phyloP scores from a whole-genome alignment of 1,140 invertebrate genomes.

The Caenorhabditis brenneri region DNA sequence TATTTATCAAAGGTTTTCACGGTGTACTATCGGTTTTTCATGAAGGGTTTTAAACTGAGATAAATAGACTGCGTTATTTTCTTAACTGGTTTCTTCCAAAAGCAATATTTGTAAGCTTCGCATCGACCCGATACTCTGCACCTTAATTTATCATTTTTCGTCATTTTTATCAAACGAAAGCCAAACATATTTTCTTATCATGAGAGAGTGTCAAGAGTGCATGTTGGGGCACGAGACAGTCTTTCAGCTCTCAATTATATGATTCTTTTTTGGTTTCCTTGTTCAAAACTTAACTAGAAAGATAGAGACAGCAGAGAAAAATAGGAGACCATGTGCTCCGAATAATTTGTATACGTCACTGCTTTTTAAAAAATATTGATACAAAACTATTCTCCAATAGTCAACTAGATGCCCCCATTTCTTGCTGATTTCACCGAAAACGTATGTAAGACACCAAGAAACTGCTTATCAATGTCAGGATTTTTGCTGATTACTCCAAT shows the following conservation, averaged over 20 bases:
- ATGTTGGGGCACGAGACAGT: neutral
- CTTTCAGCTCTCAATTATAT: neutral
- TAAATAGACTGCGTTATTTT: neutral
- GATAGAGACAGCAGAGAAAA: neutral
- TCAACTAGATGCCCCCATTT: conserved; percentile 36
- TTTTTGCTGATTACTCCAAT: conserved; percentile 29
- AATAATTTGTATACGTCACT: neutral
- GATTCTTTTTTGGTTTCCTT: conserved; percentile 7
- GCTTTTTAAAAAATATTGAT: neutral
- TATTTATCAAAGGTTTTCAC: neutral
- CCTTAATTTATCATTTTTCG: neutral
- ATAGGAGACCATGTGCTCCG: neutral
- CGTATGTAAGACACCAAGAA: neutral
- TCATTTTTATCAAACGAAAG: neutral
- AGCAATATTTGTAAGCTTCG: neutral
- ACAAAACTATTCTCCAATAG: neutral
- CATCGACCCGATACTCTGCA: neutral
- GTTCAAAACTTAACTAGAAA: neutral
- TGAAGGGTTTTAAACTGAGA: neutral
- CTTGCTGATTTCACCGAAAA: conserved; percentile 38
- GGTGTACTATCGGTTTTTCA: conserved; percentile 1
- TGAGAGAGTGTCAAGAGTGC: neutral
- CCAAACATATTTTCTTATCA: neutral
- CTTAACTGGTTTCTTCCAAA: neutral
- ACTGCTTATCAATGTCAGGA: neutral